Evolutionary conservation across 2,113 vertebrate species (phyloP).

Genomic region (sheep (Ovis aries)): ARS-UI_Ramb_v3.0 NC_056068.1:20031501-20032000

Average conservation of each 20-base stretch:
- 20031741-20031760: background rate
- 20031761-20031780: background rate
- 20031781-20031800: background rate
- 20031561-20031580: background rate
- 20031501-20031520: background rate
- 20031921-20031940: background rate
- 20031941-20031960: background rate
- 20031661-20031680: background rate
- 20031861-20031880: background rate
- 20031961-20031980: background rate
- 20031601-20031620: background rate
- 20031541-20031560: background rate
- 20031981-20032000: background rate
- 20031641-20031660: background rate
- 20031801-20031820: background rate
- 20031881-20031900: background rate
- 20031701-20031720: background rate
- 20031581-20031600: background rate
- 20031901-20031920: background rate
- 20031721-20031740: background rate
- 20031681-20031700: background rate
- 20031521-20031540: background rate
- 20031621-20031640: background rate
- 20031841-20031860: background rate
- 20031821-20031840: background rate